Base-by-base conservation (phyloP, 1,140 invertebrate species). In the Drosophila triauraria region DNA sequence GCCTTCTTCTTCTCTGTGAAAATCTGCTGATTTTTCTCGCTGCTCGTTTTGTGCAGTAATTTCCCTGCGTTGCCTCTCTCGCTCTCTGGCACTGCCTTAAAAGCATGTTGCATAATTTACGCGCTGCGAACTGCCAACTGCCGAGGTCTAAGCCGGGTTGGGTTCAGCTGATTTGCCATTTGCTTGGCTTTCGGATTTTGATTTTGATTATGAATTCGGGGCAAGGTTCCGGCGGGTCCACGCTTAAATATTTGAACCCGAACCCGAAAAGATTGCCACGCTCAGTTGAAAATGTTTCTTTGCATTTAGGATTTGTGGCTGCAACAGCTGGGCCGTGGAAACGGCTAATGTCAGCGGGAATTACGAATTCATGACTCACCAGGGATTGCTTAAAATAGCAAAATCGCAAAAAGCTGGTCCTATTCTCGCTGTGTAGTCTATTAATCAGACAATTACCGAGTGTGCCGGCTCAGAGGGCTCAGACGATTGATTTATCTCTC, bases 71-170 rank as follows among this genome's bases (percentile, higher is more conserved):
- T 61, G 40, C 48, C 51, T 65, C 68, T 71, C 46, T 48, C 48
- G 48, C 79, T 47, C 53, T 44, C 74, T 42, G 61, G 46, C 71
- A 13, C 12, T 57, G 64, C 44, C 78, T 86, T 88, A 84, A 88
- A 84, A 88, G 84, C 84, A 84, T 90, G 85, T 81, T 88, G 85
- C 84, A 88, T 88, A 88, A 88, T 88, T 88, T 84, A 88, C 75
- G 68, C 74, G 57, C 51, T 47, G 60, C 60, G 51, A 80, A 53
- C 47, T 69, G 74, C 42, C 65, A 70, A 74, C 25, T 48, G 46
- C 15, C 23, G 67, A 32, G 51, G 27, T 25, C 17, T 50, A 17
- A 38, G 42, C 58, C 30, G 46, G 47, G 67, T 32, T 50, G 50
- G 64, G 46, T 50, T 72, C 53, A 60, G 75, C 65, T 59, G 75